Base-by-base conservation (phyloP, 1,140 invertebrate genomes). In the Zaprionus taronus region DNA sequence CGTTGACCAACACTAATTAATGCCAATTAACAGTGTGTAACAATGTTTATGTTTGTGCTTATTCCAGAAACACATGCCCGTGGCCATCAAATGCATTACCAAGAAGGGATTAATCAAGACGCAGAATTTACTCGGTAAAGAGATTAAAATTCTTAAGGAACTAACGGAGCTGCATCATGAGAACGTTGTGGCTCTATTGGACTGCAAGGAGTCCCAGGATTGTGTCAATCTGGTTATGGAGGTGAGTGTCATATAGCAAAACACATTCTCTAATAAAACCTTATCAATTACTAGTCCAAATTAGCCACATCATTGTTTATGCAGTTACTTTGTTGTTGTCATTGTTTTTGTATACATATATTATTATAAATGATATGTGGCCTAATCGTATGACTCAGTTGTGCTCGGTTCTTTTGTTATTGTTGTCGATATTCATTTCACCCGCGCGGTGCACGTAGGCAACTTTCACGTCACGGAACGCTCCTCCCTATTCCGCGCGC, bases 61-160 rank as follows among this genome's bases (percentile, higher is more conserved):
- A 74, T 95, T 96, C 47, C 94, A 99, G 98, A 96, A 97, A 94
- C 91, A 96, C 81, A 95, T 96, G 79, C 95, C 96, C 14, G 98
- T 99, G 62, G 99, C 99, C 56, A 99, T 99, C 55, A 99, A 99
- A 94, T 97, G 97, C 92, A 99, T 99, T 56, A 97, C 98, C 15
- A 99, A 99, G 94, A 99, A 99, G 93, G 99, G 98, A 91, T 94
- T 99, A 70, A 96, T 97, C 49, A 99, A 99, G 93, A 98, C 98
- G 28, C 98, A 99, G 93, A 99, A 98, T 93, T 95, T 99, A 72
- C 95, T 99, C 4, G 97, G 97, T 56, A 99, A 99, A 93, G 99
- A 99, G 94, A 99, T 99, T 56, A 99, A 99, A 94, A 99, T 99
- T 92, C 94, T 99, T 36, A 99, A 99, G 95, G 98, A 99, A 94